A percentile compares a stretch with the other conserved stretches of the same genome.
phyloP scores from a whole-genome alignment of 2,888 invertebrate genomes.

The Aspidapion aeneum region DNA sequence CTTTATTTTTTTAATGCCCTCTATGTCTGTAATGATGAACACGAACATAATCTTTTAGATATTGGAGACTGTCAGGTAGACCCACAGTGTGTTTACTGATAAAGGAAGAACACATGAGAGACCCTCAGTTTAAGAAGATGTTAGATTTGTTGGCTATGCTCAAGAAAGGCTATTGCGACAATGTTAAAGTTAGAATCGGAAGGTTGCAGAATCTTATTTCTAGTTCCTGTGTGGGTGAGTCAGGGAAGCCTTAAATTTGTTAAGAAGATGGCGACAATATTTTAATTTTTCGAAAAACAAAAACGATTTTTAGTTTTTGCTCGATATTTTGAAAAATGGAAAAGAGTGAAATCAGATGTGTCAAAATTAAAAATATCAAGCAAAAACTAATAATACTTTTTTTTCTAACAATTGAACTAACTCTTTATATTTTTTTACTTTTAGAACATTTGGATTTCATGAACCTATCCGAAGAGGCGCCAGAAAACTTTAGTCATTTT shows the following conservation, averaged over 20 bases:
- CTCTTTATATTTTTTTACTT: constrained; percentile 31
- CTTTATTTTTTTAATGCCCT: too few species aligned
- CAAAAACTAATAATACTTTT: too few species aligned
- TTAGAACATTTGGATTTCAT: constrained; percentile 96
- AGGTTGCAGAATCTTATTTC: constrained; percentile 92
- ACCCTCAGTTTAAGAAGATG: constrained; percentile 96
- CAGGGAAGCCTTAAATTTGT: too few species aligned
- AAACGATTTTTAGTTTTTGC: too few species aligned
- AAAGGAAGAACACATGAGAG: constrained; percentile 93
- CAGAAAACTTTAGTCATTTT: constrained; percentile 72
- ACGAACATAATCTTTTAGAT: too few species aligned
- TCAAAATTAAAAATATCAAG: too few species aligned
- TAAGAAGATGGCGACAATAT: too few species aligned
- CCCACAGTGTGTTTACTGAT: constrained; percentile 96
- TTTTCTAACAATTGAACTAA: too few species aligned
- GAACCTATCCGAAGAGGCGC: constrained; percentile 71
- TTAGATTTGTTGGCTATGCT: constrained; percentile 93
- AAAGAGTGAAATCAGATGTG: too few species aligned
- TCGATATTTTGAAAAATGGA: too few species aligned
- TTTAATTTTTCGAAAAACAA: too few species aligned
- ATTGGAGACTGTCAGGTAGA: constrained; percentile 95
- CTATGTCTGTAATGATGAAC: too few species aligned
- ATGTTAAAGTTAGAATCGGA: constrained; percentile 93
- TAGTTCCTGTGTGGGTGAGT: constrained; percentile 89
- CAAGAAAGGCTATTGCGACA: constrained; percentile 95